phyloP scores from a whole-genome alignment of 2,113 vertebrate genomes.

The Ophthalmolycus amberensis region DNA sequence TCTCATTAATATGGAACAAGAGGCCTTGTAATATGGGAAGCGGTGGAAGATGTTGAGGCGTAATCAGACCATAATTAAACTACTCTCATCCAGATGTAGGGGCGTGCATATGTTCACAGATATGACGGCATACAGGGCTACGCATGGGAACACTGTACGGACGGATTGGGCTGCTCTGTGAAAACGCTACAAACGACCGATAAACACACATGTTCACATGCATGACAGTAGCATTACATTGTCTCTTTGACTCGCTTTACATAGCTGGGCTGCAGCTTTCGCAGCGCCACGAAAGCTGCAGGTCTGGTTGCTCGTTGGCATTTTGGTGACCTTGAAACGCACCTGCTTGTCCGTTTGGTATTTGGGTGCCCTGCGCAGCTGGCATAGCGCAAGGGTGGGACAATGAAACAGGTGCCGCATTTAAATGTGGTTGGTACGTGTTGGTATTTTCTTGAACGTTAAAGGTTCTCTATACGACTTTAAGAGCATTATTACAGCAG shows the following conservation, averaged over 20 bases:
- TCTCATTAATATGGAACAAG: slow-evolving; percentile 70
- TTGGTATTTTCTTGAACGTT: slow-evolving; percentile 4
- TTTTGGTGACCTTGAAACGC: slow-evolving; percentile 53
- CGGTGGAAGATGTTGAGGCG: slow-evolving; percentile 26
- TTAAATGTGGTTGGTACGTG: slow-evolving; percentile 11
- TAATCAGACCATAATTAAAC: slow-evolving; percentile 70
- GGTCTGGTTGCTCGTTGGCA: slow-evolving; percentile 12
- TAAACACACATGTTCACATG: background rate
- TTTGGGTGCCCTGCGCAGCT: slow-evolving; percentile 26
- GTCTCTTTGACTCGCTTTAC: background rate
- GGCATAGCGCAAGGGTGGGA: background rate
- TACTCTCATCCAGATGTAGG: slow-evolving; percentile 44
- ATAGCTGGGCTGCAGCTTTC: background rate
- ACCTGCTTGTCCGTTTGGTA: slow-evolving; percentile 30
- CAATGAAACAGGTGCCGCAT: slow-evolving; percentile 13
- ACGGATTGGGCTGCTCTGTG: slow-evolving; percentile 6
- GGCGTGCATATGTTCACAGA: slow-evolving; percentile 39
- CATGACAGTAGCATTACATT: background rate
- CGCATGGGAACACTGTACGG: slow-evolving; percentile 31
- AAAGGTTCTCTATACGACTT: background rate
- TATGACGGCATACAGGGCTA: slow-evolving; percentile 25
- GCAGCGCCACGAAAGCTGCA: background rate
- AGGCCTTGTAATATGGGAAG: slow-evolving; percentile 51
- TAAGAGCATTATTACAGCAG: background rate
- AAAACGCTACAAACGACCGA: slow-evolving; percentile 5